These are phyloP conservation scores for Cantharis nigra DNA, from an alignment of 2,888 invertebrate species.

Conservation along the genomic window DNA sequence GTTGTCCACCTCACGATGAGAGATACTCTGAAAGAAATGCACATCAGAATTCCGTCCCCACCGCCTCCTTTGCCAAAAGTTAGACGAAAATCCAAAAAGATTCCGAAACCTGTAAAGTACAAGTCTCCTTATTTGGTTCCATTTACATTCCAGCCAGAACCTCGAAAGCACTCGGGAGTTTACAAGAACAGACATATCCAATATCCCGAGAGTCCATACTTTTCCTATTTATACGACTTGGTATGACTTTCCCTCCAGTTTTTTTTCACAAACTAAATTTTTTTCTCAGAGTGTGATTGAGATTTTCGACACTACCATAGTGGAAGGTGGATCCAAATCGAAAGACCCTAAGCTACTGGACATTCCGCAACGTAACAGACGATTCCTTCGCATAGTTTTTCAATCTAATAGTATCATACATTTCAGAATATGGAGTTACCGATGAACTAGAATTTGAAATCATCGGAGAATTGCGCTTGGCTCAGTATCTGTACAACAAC, in stretches of 20 bases:
- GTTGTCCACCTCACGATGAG: constrained; percentile 51
- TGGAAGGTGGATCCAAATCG: background rate
- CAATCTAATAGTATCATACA: background rate
- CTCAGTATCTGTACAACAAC: constrained; percentile 38
- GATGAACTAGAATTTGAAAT: constrained; percentile 26
- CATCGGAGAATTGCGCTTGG: constrained; percentile 35
- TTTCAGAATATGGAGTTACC: constrained; percentile 17
- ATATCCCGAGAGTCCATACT: constrained; percentile 49
- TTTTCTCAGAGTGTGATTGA: background rate
- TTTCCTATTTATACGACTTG: constrained; percentile 43
- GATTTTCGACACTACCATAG: background rate
- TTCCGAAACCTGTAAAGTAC: constrained; percentile 30
- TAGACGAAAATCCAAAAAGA: constrained; percentile 9
- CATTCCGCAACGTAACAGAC: background rate
- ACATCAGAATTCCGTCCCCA: constrained; percentile 54
- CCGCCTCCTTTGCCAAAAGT: constrained; percentile 32
- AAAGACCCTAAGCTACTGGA: background rate
- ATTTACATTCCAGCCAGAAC: constrained; percentile 34
- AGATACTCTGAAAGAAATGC: constrained; percentile 50
- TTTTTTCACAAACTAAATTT: background rate
- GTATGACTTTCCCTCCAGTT: constrained; percentile 22
- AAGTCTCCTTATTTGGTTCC: constrained; percentile 49
- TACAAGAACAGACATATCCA: constrained; percentile 45
- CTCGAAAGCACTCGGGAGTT: constrained; percentile 40
- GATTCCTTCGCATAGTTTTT: background rate